Base-by-base conservation (phyloP, 2,113 vertebrate species). In the Lichenostomus cassidix region DNA sequence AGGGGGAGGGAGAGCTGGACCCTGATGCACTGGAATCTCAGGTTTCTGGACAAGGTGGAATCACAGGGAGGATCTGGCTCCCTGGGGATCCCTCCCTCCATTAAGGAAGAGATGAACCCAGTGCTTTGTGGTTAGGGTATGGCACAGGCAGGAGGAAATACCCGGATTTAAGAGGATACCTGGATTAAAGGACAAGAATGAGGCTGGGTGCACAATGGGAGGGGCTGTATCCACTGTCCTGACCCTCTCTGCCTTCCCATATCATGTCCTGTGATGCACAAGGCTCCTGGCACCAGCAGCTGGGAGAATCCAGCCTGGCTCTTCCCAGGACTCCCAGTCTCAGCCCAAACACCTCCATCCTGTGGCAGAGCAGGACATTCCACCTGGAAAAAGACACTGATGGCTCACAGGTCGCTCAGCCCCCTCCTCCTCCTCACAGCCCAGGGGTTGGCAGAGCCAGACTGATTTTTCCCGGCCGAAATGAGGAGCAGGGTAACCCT, bases 281-380 rank as follows among this genome's bases (percentile, higher is more conserved):
- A 22, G 27, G 25, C 20, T 79, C 25, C 42, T 2, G 0, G 0
- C 0, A 5, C 9, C 3, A 1, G 55, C 4, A 1, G 4, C 12
- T 7, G 0, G 33, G 63, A 68, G 50, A 73, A 49, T 73, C 25
- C 67, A n/a, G 42, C 62, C 37, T 41, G 31, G 31, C 2, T 47
- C 23, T 85, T 71, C 33, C 53, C 41, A 25, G 46, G 20, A 6
- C 35, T 50, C 35, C 5, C 1, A 4, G 42, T 44, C 81, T 70
- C 49, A 33, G 13, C 33, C 53, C 82, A 55, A 74, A 12, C 24
- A 15, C 0, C 1, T 2, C n/a, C 27, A 15, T 27, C 25, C 41
- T 3, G 3, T 4, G 2, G 44, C 41, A 5, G 35, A 31, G 37
- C 0, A 5, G 53, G 28, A 94, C 41, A 28, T 46, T 27, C 65